Conservation (phyloP, 2,888 invertebrate species). For the Gandaritis pyraliata region DNA sequence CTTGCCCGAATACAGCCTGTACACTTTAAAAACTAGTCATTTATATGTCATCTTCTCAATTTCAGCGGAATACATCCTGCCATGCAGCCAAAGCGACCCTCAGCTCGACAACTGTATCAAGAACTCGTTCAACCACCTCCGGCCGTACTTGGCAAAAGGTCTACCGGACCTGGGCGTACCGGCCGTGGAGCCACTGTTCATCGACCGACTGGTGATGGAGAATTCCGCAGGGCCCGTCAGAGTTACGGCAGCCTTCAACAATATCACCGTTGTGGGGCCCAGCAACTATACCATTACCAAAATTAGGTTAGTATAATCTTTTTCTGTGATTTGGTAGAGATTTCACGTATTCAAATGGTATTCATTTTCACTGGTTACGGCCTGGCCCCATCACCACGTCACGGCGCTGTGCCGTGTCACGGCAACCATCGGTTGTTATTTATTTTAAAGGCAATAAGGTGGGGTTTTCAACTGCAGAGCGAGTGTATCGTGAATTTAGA, state of each 20-base stretch:
- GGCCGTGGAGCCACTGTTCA: slow-evolving; percentile 89
- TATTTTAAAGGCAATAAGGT: too few relatives aligned
- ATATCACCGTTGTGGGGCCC: slow-evolving; percentile 90
- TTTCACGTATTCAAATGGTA: too few relatives aligned
- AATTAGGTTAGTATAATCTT: slow-evolving; percentile 85
- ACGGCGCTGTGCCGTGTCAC: too few relatives aligned
- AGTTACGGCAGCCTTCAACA: slow-evolving; percentile 89
- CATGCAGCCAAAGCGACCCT: slow-evolving; percentile 88
- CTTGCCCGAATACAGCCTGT: neutral
- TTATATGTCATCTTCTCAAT: slow-evolving; percentile 44
- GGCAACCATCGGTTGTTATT: too few relatives aligned
- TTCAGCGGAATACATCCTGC: slow-evolving; percentile 89
- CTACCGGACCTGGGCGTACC: slow-evolving; percentile 89
- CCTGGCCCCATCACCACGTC: too few relatives aligned
- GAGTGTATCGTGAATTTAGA: too few relatives aligned
- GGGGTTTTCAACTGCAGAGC: too few relatives aligned
- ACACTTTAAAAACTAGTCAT: neutral
- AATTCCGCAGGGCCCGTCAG: slow-evolving; percentile 91
- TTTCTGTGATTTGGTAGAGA: neutral
- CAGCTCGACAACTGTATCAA: slow-evolving; percentile 87
- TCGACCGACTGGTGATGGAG: slow-evolving; percentile 89
- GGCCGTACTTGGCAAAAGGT: slow-evolving; percentile 88
- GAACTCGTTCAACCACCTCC: slow-evolving; percentile 88
- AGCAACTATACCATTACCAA: slow-evolving; percentile 89
- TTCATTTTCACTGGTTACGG: too few relatives aligned